Conservation (phyloP, 2,113 vertebrate species). For the Pteruthius melanotis region DNA sequence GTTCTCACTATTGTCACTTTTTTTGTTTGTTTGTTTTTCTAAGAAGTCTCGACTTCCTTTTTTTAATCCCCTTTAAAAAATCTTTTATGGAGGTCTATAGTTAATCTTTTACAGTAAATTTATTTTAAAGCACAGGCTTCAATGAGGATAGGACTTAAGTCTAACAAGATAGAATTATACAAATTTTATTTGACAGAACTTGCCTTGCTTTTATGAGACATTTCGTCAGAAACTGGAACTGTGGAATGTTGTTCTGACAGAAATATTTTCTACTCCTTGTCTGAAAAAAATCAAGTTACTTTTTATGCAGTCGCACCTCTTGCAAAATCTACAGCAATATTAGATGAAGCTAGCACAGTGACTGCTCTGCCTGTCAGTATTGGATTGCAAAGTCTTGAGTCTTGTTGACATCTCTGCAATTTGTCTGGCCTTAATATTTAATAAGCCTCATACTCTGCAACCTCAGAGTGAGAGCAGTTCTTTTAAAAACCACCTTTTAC, state of each 20-base stretch:
- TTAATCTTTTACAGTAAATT: not conserved
- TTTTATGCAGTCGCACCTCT: not conserved
- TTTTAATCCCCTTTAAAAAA: not conserved
- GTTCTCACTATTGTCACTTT: not conserved
- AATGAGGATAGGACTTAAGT: not conserved
- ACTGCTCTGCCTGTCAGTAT: not conserved
- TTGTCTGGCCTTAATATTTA: conserved; percentile 22
- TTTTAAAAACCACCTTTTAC: not conserved
- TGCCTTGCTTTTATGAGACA: not conserved
- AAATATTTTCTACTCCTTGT: not conserved
- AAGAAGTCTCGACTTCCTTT: not conserved
- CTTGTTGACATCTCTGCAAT: not conserved
- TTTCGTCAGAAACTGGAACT: not conserved
- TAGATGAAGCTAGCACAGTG: not conserved
- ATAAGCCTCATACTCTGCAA: not conserved
- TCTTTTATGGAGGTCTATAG: not conserved
- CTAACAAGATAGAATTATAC: not conserved
- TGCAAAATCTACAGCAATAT: not conserved
- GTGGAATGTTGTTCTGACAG: not conserved
- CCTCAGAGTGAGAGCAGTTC: not conserved
- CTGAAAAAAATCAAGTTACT: not conserved
- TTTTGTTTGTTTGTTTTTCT: no score
- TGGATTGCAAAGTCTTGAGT: not conserved
- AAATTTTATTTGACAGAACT: not conserved
- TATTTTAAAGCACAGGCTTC: not conserved